These are phyloP conservation scores for Trypoxylus dichotomus DNA, from an alignment of 1,140 invertebrate genomes.

Conservation along the genomic window DNA sequence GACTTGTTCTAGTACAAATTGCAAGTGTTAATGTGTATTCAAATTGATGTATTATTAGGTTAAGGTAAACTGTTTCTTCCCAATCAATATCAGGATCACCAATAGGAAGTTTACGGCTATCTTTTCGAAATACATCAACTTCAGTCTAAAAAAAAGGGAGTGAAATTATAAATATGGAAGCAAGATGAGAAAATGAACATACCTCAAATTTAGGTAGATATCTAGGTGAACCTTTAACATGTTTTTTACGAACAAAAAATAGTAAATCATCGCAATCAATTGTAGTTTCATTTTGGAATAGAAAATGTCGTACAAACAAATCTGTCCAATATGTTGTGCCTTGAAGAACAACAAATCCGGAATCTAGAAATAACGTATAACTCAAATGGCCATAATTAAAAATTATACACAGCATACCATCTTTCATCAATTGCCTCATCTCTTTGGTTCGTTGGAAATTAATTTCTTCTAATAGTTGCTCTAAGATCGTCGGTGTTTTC, in stretches of 20 bases:
- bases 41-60: constrained; percentile 98
- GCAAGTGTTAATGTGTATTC: constrained; percentile 96
- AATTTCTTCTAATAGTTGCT: constrained; percentile 85
- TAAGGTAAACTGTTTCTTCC: constrained; percentile 99
- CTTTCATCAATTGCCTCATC: constrained; percentile 82
- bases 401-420: constrained; percentile 64
- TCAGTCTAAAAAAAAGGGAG: constrained; percentile 68
- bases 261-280: constrained; percentile 93
- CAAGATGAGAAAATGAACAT: constrained; percentile 32
- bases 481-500: constrained; percentile 73
- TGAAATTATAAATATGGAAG: background rate
- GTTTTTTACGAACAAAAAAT: constrained; percentile 93
- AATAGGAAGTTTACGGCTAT: constrained; percentile 93
- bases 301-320: constrained; percentile 91
- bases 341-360: constrained; percentile 86
- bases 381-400: background rate
- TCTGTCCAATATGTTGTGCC: constrained; percentile 95
- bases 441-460: constrained; percentile 89
- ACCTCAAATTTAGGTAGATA: constrained; percentile 89
- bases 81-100: constrained; percentile 96
- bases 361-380: constrained; percentile 63
- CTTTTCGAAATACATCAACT: constrained; percentile 94
- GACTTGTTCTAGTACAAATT: constrained; percentile 95
- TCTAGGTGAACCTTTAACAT: constrained; percentile 80
- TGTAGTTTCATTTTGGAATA: constrained; percentile 79